These are phyloP conservation scores for Oscheius sp. DNA, from an alignment of 2,888 invertebrate species.

Conservation along the genomic window DNA sequence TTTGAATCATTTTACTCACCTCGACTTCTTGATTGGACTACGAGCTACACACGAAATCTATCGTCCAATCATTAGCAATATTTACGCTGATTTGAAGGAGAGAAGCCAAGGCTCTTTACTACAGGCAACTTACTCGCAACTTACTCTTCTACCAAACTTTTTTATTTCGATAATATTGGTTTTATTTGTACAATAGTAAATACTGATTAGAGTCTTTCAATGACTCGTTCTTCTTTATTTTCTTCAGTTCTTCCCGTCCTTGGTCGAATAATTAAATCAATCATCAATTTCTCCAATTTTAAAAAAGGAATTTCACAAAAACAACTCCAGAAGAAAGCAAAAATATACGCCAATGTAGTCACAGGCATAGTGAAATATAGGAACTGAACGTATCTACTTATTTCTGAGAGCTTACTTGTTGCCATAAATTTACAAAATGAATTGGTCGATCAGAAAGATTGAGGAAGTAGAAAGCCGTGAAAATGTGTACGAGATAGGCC, in stretches of 20 bases:
- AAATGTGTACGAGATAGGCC: neutral
- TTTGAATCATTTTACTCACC: constrained; percentile 39
- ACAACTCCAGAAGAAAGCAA: neutral
- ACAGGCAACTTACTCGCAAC: no score
- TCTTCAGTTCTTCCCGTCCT: no score
- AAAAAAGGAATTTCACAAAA: neutral
- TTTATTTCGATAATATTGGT: no score
- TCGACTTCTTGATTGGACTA: constrained; percentile 39
- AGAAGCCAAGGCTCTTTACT: no score
- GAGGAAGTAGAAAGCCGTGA: neutral
- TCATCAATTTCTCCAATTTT: neutral
- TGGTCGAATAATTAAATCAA: neutral
- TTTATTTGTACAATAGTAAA: no score
- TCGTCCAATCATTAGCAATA: constrained; percentile 35
- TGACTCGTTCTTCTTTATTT: no score
- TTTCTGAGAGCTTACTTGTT: no score
- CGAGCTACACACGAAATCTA: constrained; percentile 40
- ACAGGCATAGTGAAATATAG: neutral
- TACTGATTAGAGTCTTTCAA: no score
- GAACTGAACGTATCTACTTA: no score
- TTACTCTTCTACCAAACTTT: no score
- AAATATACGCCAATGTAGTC: neutral
- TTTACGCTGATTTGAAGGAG: constrained; percentile 34
- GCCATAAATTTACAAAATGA: neutral
- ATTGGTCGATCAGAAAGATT: neutral